phyloP scores from a whole-genome alignment of 2,797 vertebrate species.

The Darevskia nairensis region DNA sequence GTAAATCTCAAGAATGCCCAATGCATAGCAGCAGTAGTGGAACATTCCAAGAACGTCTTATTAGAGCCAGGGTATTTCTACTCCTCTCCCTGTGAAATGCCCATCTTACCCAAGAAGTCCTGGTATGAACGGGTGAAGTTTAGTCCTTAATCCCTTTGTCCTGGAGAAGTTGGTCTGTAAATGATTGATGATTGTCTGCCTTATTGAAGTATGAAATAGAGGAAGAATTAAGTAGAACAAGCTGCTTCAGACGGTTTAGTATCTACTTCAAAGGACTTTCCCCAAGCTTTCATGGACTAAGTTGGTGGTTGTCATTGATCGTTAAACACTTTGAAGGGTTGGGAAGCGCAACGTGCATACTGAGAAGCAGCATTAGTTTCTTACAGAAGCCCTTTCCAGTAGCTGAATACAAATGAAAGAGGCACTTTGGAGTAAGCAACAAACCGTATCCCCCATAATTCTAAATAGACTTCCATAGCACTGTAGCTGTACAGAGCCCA shows the following conservation, averaged over 20 bases:
- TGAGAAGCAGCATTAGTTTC: neutral
- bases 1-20: neutral
- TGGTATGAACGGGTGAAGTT: neutral
- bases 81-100: neutral
- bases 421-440: neutral
- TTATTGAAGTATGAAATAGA: neutral
- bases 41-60: neutral
- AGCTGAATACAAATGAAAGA: constrained; percentile 18
- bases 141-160: neutral
- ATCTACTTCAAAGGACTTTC: constrained; percentile 12
- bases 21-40: neutral
- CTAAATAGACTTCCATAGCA: neutral
- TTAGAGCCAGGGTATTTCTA: neutral
- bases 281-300: constrained; percentile 12
- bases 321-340: constrained; percentile 23
- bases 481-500: neutral
- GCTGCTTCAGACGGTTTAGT: neutral
- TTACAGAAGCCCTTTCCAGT: neutral
- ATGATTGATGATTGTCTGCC: neutral
- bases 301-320: constrained; percentile 15
- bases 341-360: neutral
- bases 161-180: neutral
- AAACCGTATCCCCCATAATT: neutral
- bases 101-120: neutral
- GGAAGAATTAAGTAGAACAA: neutral